These are phyloP conservation scores for Merops nubicus DNA, from an alignment of 2,113 vertebrate genomes.

Conservation along the genomic window DNA sequence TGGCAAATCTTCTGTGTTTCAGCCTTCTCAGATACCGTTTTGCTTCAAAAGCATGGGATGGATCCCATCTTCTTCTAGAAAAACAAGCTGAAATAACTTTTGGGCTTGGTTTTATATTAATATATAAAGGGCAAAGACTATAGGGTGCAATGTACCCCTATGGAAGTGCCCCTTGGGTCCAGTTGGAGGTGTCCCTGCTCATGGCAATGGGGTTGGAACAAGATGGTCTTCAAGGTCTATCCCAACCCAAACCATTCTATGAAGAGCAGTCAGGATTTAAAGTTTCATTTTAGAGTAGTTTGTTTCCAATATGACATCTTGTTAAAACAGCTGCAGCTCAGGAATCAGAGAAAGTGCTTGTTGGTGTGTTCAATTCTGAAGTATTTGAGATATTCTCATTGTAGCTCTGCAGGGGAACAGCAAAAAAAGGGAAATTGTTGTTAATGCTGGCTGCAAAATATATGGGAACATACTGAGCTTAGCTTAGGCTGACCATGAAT, in stretches of 20 bases:
- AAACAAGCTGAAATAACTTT: background rate
- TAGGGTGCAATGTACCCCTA: too few species aligned
- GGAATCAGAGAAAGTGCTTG: too few species aligned
- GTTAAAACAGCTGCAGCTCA: background rate
- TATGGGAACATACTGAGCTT: background rate
- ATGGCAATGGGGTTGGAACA: background rate
- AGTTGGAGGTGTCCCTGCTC: background rate
- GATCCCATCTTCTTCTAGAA: accelerated
- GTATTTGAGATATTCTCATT: accelerated
- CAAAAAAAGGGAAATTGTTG: background rate
- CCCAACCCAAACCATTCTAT: background rate
- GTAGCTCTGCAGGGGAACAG: background rate
- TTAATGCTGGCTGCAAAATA: background rate
- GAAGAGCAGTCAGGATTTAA: background rate
- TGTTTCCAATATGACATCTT: background rate
- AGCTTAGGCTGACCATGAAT: background rate
- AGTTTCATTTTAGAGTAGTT: background rate
- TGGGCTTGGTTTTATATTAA: background rate
- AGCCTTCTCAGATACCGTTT: background rate
- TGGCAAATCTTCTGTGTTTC: too few species aligned
- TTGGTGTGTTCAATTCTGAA: background rate
- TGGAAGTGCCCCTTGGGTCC: background rate
- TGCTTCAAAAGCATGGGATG: background rate
- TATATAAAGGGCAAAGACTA: background rate
- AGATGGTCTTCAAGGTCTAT: background rate